Base-by-base conservation (phyloP, 2,113 vertebrate species). In the Melanerpes formicivorus region DNA sequence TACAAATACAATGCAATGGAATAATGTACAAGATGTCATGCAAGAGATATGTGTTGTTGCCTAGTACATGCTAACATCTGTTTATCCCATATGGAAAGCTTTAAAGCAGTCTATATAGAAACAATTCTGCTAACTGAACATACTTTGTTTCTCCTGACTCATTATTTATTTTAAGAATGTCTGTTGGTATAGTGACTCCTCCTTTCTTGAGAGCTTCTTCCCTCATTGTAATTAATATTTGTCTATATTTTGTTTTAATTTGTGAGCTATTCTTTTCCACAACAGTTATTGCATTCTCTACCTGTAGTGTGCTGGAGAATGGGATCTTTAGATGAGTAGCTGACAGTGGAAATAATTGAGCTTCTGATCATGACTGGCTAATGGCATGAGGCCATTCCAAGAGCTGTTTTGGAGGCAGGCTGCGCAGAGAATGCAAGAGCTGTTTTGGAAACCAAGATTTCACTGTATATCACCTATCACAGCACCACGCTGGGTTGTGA, bases 91-190 rank as follows among this genome's bases (percentile, higher is more conserved):
- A 88, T 92, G 91, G 84, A 81, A 89, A 81, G 62, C 76, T 94
- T 90, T 80, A 55, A 65, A 95, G 76, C 37, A 85, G 84, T 80
- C 87, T 94, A 37, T 75, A 48, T 11, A 48, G 73, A 93, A 95
- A 70, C 2, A 15, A 9, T 88, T 91, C 70, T 75, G 63, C 54
- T 84, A 88, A 72, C 59, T 56, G 64, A 95, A 86, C 72, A 55
- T 95, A 80, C 69, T 95, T 82, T 91, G 62, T 92, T 94, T 91
- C 62, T 92, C 71, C 92, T 96, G 84, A 80, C 84, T 95, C 64
- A 70, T 64, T 93, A 65, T 77, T 93, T 93, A 90, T 87, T 90
- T 87, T 93, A 74, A 93, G 76, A 85, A 73, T n/a, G 94, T 40
- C 17, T 87, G n/a, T 63, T 66, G 40, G 7, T 75, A 14, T 62